Evolutionary conservation across 2,113 vertebrate genomes (phyloP).

Genomic region (Ameiurus melas): DNA sequence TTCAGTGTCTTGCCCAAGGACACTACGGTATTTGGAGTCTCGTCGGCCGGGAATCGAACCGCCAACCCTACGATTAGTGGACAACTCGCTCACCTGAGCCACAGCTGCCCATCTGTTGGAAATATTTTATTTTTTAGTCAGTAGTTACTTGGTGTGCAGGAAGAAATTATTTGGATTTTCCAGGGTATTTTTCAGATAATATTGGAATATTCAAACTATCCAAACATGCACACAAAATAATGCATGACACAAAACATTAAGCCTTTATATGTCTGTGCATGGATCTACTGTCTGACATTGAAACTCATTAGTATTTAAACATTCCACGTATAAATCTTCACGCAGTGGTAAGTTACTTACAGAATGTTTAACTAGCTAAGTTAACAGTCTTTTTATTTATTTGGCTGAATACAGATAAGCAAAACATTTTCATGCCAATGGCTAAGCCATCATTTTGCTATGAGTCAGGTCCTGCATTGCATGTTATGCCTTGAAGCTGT

Average conservation of each 20-base stretch:
- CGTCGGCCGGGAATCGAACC: no score
- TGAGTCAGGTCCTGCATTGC: background rate
- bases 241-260: background rate
- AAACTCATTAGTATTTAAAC: background rate
- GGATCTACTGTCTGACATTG: background rate
- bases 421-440: background rate
- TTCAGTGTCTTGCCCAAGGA: no score
- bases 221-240: background rate
- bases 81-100: no score
- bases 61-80: no score
- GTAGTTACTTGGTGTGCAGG: background rate
- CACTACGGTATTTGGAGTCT: no score
- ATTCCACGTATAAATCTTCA: background rate
- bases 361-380: background rate
- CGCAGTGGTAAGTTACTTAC: background rate
- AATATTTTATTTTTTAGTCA: background rate
- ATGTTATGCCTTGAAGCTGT: slow-evolving; percentile 5
- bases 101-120: background rate
- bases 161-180: background rate
- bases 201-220: background rate
- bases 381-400: background rate
- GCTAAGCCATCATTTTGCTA: background rate
- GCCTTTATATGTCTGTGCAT: background rate
- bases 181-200: background rate
- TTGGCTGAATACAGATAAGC: background rate